Evolutionary conservation across 2,113 vertebrate species (phyloP), one percentile per base, ranked within the genome.

Genomic region (Zosterops borbonicus): DNA sequence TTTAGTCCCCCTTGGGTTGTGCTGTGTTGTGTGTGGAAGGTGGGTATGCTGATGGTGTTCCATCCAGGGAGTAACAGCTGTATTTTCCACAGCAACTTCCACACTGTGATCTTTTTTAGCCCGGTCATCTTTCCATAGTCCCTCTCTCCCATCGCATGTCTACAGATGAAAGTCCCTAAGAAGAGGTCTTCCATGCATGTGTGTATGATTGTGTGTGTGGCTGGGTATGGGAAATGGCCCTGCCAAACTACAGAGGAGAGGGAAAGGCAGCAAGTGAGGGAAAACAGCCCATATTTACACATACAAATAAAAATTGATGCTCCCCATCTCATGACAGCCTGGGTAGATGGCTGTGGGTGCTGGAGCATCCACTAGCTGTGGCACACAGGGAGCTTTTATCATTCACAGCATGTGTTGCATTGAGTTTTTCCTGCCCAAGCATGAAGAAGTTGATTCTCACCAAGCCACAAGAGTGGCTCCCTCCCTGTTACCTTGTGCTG

Each of bases 141-240:
- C 6, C 2, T 21, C 4, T 76, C 17, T 76, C 58, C 42, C 27
- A 2, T 11, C 67, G 46, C 31, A 19, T 0, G 0, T 49, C 27
- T 41, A 2, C 3, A 17, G 37, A 71, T 39, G 33, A 5, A 75
- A 76, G 19, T 53, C 75, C 23, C 52, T 52, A 49, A 44, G 59
- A 75, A 2, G 15, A 49, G 12, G 0, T 55, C 17, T 29, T 73
- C 23, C 0, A 1, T 11, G 46, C 1, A 0, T 4, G 5, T 3
- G 1, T 52, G 17, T 25, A 2, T 46, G 44, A 29, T 9, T 2
- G 0, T 23, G 28, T 3, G 3, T 50, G 37, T 47, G 37, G 9
- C 49, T 71, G 73, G 46, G 4, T 41, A 14, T 0, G 14, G 74
- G 35, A 85, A 82, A 52, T 6, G 15, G n/a, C 50, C 21, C 35